Evolutionary conservation across 1,140 invertebrate genomes (phyloP).

Genomic region (Drosophila jambulina): DNA sequence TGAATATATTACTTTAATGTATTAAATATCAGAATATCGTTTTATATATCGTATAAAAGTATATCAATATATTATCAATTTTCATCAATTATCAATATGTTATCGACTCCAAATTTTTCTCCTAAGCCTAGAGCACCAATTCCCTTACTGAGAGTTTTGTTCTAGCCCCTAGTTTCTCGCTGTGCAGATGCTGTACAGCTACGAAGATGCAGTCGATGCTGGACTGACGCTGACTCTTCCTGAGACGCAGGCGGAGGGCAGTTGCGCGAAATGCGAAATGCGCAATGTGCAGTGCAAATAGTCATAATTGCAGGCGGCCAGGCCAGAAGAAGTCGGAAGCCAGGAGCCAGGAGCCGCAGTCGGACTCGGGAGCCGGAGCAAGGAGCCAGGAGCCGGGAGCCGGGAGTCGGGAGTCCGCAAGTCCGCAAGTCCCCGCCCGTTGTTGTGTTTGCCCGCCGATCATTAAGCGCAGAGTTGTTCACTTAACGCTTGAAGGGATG

Average conservation of each 20-base stretch:
- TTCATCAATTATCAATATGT: too few species aligned
- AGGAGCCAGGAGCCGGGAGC: background rate
- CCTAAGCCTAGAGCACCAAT: background rate
- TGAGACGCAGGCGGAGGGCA: slow-evolving; percentile 16
- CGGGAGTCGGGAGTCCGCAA: background rate
- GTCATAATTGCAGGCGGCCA: slow-evolving; percentile 75
- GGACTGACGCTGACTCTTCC: background rate
- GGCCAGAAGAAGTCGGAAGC: slow-evolving; percentile 17
- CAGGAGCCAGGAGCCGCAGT: slow-evolving; percentile 2
- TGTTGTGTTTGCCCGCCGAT: slow-evolving; percentile 47
- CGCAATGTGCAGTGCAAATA: slow-evolving; percentile 76
- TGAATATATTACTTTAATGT: too few species aligned
- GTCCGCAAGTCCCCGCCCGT: slow-evolving; percentile 3
- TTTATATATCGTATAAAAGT: too few species aligned
- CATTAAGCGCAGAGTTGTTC: slow-evolving; percentile 78
- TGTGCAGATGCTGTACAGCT: slow-evolving; percentile 3
- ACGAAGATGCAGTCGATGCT: background rate
- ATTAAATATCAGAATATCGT: too few species aligned
- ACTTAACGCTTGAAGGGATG: slow-evolving; percentile 78
- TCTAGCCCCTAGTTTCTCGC: background rate
- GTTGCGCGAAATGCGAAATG: slow-evolving; percentile 62
- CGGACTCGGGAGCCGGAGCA: background rate
- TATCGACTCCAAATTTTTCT: background rate
- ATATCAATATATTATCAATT: too few species aligned
- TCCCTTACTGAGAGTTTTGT: too few species aligned